Evolutionary conservation across 1,140 invertebrate species (phyloP), one percentile per base, ranked within the genome.

Genomic region (Nephila pilipes): DNA sequence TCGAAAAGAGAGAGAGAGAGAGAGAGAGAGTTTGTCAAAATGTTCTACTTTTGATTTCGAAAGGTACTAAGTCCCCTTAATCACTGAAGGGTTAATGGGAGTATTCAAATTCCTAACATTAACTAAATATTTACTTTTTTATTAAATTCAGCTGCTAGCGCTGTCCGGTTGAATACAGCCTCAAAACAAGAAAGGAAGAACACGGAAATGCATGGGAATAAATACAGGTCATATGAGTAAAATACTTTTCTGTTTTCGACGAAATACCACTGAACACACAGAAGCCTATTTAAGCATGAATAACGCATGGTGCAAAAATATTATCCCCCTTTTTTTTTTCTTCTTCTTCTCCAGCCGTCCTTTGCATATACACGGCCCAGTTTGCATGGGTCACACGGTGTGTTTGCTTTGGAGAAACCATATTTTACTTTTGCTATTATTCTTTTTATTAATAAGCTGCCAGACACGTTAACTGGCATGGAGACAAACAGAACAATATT

Each of bases 201-300:
- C 25, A 55, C 80, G 80, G 80, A 83, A 83, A 83, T 83, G 38
- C 46, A 54, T n/a, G 14, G 38, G 38, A 83, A 83, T n/a, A 54
- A 83, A 83, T 83, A 55, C 80, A 46, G 46, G 80, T 83, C 80
- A 83, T 10, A 83, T 5, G 22, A 54, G 38, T 83, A 83, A 55
- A 83, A 25, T 22, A 29, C 38, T 54, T 75, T 83, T 54, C 38
- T 83, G 80, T 83, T 83, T 83, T 83, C 80, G 22, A 4, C 38
- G 80, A 83, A 83, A 20, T n/a, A 54, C 80, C 25, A 83, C 80
- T 83, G 80, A 83, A 83, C 54, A 83, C 80, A 83, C 80, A 83
- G n/a, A 55, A 25, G 80, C n/a, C 54, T 46, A 83, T 55, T 54
- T 46, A 46, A 54, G 46, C 80, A 83, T 83, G 80, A 46, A 83